Evolutionary conservation across 1,140 invertebrate genomes (phyloP), one percentile per base, ranked within the genome.

Genomic region (Acarapis woodi): DNA sequence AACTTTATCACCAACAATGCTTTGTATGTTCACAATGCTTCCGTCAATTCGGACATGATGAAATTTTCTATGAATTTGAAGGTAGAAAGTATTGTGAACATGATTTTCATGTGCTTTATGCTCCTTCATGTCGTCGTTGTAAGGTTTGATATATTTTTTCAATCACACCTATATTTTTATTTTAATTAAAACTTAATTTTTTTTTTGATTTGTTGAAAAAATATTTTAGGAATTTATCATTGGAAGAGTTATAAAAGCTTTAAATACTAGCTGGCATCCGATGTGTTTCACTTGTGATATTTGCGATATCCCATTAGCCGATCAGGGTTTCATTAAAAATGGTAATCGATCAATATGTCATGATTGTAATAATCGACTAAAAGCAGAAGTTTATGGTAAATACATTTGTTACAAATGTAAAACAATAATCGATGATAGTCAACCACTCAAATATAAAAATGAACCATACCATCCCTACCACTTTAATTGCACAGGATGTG

Each of bases 401-500:
- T 88, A 94, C 56, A 74, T 96, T 51, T 99, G 90, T 58, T 80
- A 93, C 55, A 94, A 94, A 53, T 97, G 90, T 69, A 85, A 78
- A 59, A 74, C 79, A 4, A 66, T 90, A 2, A 93, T 97, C 47
- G 88, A 97, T 53, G 85, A 88, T 44, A 79, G 87, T 47, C 18
- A 36, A 6, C 87, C 88, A 29, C 63, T 99, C 42, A 73, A 85
- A 46, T 96, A 79, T 59, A 44, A 44, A 32, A 25, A 21, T 30
- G 36, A 99, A 59, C 75, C 85, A 2, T 99, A 87, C 60, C 93
- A 99, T 61, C 80, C 87, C 0, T 99, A 99, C 60, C 93, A 99
- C 56, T 97, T 97, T 58, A 94, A 88, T 51, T 99, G 93, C 54
- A 75, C 76, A 24, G 65, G 73, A 3, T 48, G 34, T 43, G 64